Conservation (phyloP, 2,888 invertebrate species). For the Polietes domitor region DNA sequence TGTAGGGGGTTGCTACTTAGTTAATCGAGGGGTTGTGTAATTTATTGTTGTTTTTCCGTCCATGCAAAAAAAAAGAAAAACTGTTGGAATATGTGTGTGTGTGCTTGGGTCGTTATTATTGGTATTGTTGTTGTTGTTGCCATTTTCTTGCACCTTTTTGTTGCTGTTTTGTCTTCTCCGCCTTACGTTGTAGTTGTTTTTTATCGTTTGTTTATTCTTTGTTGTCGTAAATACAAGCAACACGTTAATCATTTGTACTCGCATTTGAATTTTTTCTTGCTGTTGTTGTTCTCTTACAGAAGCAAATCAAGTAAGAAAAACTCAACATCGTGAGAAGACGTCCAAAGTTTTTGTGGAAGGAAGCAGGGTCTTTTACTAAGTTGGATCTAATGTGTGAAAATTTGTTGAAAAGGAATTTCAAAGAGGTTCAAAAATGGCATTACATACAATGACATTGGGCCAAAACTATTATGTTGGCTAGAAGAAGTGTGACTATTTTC, state of each 20-base stretch:
- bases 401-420: background rate
- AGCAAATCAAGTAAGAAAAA: conserved; percentile 6
- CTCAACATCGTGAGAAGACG: background rate
- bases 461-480: too few relatives aligned
- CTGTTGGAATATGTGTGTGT: background rate
- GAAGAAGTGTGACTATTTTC: too few relatives aligned
- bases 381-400: background rate
- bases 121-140: background rate
- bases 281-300: background rate
- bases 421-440: background rate
- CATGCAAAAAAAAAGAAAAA: conserved; percentile 1
- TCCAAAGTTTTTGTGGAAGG: background rate
- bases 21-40: conserved; percentile 37
- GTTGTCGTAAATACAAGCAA: conserved; percentile 55
- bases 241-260: conserved; percentile 62
- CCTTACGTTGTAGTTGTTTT: conserved; percentile 1
- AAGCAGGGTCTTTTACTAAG: background rate
- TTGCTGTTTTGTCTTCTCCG: background rate
- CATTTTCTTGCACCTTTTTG: background rate
- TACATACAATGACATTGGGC: too few relatives aligned
- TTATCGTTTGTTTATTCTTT: conserved; percentile 34
- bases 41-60: background rate
- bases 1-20: conserved; percentile 24
- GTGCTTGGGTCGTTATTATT: background rate
- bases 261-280: conserved; percentile 20